Percentiles rank a stretch among this genome's conserved stretches.
phyloP scores from a whole-genome alignment of 2,797 vertebrate species.

The Hydrocynus forskahlii region DNA sequence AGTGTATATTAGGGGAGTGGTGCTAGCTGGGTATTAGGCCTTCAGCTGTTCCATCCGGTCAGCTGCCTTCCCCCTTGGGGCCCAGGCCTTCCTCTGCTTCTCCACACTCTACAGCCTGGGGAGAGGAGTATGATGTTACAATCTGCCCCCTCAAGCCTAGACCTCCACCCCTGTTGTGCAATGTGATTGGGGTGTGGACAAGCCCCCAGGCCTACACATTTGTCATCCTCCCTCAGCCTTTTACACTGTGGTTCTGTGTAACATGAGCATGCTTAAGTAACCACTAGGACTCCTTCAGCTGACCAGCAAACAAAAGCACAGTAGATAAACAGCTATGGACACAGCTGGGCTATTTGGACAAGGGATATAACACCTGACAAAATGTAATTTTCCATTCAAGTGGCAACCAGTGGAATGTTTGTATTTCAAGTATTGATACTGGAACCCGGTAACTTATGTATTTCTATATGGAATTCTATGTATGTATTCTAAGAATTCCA shows the following conservation, averaged over 20 bases:
- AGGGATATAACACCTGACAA: slow-evolving; percentile 19
- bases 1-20: slow-evolving; percentile 30
- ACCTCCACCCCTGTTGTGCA: slow-evolving; percentile 41
- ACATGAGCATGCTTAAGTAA: slow-evolving; percentile 29
- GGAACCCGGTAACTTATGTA: not conserved
- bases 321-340: not conserved
- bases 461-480: too few species aligned
- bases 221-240: slow-evolving; percentile 11
- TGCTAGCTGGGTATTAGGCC: slow-evolving; percentile 25
- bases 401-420: not conserved
- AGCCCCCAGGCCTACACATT: slow-evolving; percentile 33
- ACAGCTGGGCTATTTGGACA: not conserved
- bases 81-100: slow-evolving; percentile 13
- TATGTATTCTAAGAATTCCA: too few species aligned
- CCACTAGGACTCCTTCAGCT: slow-evolving; percentile 20
- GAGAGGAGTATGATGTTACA: slow-evolving; percentile 39
- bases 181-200: slow-evolving; percentile 45
- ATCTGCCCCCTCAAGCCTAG: not conserved
- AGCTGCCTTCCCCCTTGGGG: slow-evolving; percentile 51
- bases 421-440: not conserved
- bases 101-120: slow-evolving; percentile 36
- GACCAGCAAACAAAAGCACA: slow-evolving; percentile 19
- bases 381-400: not conserved
- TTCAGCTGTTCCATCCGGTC: slow-evolving; percentile 57
- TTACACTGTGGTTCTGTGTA: slow-evolving; percentile 38